A percentile compares a stretch with the other conserved stretches of the same genome.
phyloP scores from a whole-genome alignment of 2,797 vertebrate genomes.

The Naso thynnoides region DNA sequence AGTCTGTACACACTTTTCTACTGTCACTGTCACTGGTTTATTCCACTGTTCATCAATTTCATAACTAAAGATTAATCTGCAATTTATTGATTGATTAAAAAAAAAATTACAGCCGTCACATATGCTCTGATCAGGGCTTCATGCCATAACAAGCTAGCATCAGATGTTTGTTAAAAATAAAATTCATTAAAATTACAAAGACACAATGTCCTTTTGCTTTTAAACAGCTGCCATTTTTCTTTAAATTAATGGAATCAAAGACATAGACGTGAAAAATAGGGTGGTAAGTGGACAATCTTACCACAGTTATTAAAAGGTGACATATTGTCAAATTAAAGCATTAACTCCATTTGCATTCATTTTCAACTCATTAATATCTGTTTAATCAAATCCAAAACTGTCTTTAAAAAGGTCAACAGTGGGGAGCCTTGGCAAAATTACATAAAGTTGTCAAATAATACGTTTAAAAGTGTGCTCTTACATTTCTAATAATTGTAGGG shows the following conservation, averaged over 20 bases:
- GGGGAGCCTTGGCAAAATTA: background rate
- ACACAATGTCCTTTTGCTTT: background rate
- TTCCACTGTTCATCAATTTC: background rate
- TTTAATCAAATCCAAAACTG: background rate
- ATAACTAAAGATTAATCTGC: background rate
- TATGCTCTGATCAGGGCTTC: too few relatives aligned
- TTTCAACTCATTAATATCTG: too few relatives aligned
- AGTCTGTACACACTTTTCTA: background rate
- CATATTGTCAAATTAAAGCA: background rate
- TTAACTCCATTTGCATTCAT: too few relatives aligned
- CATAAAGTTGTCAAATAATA: background rate
- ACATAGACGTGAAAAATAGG: background rate
- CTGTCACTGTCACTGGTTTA: conserved; percentile 8
- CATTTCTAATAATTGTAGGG: background rate
- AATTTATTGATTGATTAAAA: too few relatives aligned
- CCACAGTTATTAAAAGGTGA: background rate
- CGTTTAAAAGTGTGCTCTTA: background rate
- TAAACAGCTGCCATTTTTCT: background rate
- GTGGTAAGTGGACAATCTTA: background rate
- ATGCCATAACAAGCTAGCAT: background rate
- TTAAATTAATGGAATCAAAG: background rate
- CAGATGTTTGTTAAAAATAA: background rate
- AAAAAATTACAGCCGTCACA: too few relatives aligned
- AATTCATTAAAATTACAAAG: background rate
- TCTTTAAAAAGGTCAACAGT: background rate